Conservation (phyloP, 2,797 vertebrate species). For the Synaphobranchus kaupii region DNA sequence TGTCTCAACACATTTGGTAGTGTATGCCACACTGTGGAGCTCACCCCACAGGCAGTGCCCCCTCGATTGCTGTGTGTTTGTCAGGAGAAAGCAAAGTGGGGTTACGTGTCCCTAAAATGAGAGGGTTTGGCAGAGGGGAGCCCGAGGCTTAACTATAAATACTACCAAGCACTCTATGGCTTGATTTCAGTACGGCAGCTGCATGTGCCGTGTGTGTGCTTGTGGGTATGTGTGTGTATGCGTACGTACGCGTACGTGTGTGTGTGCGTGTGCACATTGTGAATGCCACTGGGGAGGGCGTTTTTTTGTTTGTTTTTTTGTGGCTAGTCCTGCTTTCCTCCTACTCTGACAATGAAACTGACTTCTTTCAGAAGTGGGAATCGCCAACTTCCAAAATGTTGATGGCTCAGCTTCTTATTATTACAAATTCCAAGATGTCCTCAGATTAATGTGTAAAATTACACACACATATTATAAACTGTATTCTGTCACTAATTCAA, state of each 20-base stretch:
- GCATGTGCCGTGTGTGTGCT: neutral
- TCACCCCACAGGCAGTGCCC: neutral
- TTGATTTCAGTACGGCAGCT: constrained; percentile 5
- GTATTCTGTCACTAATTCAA: neutral
- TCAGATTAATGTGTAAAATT: neutral
- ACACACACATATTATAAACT: neutral
- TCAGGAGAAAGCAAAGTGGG: constrained; percentile 58
- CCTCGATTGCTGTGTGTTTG: constrained; percentile 42
- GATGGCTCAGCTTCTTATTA: neutral
- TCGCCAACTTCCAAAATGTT: neutral
- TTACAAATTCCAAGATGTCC: neutral
- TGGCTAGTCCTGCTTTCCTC: neutral
- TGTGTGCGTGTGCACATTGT: neutral
- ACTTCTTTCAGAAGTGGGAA: neutral
- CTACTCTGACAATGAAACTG: neutral
- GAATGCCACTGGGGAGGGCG: too few relatives aligned
- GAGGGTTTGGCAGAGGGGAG: neutral
- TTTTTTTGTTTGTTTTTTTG: neutral
- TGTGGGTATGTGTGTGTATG: neutral
- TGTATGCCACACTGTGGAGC: neutral
- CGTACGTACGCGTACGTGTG: neutral
- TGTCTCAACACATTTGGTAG: neutral
- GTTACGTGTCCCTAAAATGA: constrained; percentile 26
- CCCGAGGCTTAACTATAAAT: neutral
- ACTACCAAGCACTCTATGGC: neutral